A percentile compares a stretch with the other conserved stretches of the same genome.
These are phyloP conservation scores for Drosophila ogumai DNA, from an alignment of 1,140 invertebrate species.

Conservation along the genomic window DNA sequence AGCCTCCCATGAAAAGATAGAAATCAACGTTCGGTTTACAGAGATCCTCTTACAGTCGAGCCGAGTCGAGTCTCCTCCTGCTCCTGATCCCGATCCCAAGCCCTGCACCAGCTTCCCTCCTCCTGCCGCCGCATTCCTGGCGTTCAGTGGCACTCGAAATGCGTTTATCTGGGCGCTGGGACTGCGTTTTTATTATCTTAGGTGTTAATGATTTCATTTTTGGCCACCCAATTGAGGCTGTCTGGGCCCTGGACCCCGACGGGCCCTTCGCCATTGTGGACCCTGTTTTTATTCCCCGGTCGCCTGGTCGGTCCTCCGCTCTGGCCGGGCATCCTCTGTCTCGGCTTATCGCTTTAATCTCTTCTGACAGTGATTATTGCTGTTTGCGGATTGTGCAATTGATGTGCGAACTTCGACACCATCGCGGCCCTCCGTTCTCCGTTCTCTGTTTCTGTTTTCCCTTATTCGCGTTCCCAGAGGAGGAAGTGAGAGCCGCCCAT, in stretches of 20 bases:
- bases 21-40: slow-evolving; percentile 64
- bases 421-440: slow-evolving; percentile 20
- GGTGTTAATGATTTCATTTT: slow-evolving; percentile 85
- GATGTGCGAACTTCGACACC: slow-evolving; percentile 82
- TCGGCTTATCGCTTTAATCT: slow-evolving; percentile 83
- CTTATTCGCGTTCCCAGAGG: slow-evolving; percentile 3
- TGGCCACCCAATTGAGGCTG: slow-evolving; percentile 81
- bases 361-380: slow-evolving; percentile 83
- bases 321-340: slow-evolving; percentile 50
- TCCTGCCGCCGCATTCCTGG: slow-evolving; percentile 59
- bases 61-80: slow-evolving; percentile 9
- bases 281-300: slow-evolving; percentile 28
- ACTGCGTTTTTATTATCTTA: slow-evolving; percentile 74
- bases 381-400: slow-evolving; percentile 83
- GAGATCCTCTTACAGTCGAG: slow-evolving; percentile 49
- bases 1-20: slow-evolving; percentile 76
- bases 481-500: neutral
- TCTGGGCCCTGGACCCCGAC: slow-evolving; percentile 31
- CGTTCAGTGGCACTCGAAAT: slow-evolving; percentile 60
- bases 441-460: slow-evolving; percentile 16
- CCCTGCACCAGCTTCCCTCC: slow-evolving; percentile 10
- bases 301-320: slow-evolving; percentile 30
- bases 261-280: slow-evolving; percentile 10
- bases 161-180: slow-evolving; percentile 40
- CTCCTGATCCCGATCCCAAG: neutral